Evolutionary conservation across 1,140 invertebrate species (phyloP), one percentile per base, ranked within the genome.

Genomic region (Drosophila guanche): DNA sequence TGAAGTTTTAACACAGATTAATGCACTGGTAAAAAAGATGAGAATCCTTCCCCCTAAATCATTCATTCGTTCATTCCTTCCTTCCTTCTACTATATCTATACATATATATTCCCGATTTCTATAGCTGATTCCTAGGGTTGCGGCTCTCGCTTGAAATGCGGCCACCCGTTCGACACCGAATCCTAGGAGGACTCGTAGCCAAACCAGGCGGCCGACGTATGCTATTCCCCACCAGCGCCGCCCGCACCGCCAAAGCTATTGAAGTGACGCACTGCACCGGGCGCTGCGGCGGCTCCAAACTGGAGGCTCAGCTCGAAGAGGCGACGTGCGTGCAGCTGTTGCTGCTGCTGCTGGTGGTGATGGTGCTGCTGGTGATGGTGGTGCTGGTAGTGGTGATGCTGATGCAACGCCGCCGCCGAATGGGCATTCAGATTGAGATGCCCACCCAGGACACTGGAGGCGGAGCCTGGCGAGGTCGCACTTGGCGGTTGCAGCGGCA

Each of bases 281-380:
- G 90, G 84, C 14, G 90, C 90, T 2, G 89, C 86, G 14, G 90
- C 89, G 2, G 90, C 90, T 5, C 91, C 91, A 48, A 91, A 91
- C 46, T 91, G 91, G 61, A 91, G 56, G 51, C 90, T 91, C 76
- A 91, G 54, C 78, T 91, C 91, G 52, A 91, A 91, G 50, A 91
- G 75, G 16, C 91, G 89, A 8, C 91, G 77, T 7, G 91, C 91
- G 48, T 91, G 91, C 45, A 91, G 51, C 76, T 91, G 91, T 59
- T 91, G 91, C 53, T 91, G 91, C 55, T 91, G 91, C 74, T 91
- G 90, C 61, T 91, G 90, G 22, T 91, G 90, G 23, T 91, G 89
- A 16, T 90, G 89, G 27, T 91, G 84, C 23, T 88, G 90, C 57
- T 90, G 89, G 55, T 90, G 88, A 43, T 90, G 89, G n/a, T 90